These are phyloP conservation scores for Drosophila sturtevanti DNA, from an alignment of 1,140 invertebrate species.

Conservation along the genomic window DNA sequence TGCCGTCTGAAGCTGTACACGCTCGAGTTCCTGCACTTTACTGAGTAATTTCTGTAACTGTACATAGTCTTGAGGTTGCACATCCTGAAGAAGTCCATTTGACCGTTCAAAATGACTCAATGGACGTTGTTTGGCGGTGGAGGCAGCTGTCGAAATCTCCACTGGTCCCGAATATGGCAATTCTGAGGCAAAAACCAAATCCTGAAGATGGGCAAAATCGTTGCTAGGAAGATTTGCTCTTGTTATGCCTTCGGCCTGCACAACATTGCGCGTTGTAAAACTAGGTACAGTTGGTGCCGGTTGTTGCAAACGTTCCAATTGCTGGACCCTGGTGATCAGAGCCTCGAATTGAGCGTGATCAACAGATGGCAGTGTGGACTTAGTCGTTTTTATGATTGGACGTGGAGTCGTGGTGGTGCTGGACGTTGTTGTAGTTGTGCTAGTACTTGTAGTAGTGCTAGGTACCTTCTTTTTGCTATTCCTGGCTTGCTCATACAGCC, in stretches of 20 bases:
- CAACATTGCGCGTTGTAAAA: conserved; percentile 71
- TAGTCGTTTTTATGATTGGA: conserved; percentile 36
- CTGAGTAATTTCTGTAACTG: conserved; percentile 76
- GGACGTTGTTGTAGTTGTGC: conserved; percentile 9
- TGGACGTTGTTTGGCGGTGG: conserved; percentile 55
- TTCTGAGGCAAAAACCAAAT: conserved; percentile 30
- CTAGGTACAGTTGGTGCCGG: conserved; percentile 57
- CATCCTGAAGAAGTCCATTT: conserved; percentile 63
- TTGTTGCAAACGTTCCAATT: conserved; percentile 71
- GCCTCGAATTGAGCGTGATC: conserved; percentile 71
- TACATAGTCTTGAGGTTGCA: conserved; percentile 76
- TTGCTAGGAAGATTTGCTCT: conserved; percentile 54
- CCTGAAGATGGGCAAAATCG: conserved; percentile 70
- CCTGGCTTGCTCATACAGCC: conserved; percentile 74
- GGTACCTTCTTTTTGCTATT: conserved; percentile 43
- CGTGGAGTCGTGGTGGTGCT: conserved; percentile 34
- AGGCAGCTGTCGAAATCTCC: conserved; percentile 74
- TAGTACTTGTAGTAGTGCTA: conserved; percentile 23
- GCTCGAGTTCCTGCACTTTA: conserved; percentile 80
- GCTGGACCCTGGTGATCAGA: conserved; percentile 72
- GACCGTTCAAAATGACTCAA: conserved; percentile 59
- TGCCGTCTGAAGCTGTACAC: conserved; percentile 59
- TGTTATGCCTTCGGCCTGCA: neutral
- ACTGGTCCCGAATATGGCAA: conserved; percentile 19
- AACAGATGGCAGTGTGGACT: conserved; percentile 9